Base-by-base conservation (phyloP, 2,888 invertebrate genomes). In the Aphrophora alni region DNA sequence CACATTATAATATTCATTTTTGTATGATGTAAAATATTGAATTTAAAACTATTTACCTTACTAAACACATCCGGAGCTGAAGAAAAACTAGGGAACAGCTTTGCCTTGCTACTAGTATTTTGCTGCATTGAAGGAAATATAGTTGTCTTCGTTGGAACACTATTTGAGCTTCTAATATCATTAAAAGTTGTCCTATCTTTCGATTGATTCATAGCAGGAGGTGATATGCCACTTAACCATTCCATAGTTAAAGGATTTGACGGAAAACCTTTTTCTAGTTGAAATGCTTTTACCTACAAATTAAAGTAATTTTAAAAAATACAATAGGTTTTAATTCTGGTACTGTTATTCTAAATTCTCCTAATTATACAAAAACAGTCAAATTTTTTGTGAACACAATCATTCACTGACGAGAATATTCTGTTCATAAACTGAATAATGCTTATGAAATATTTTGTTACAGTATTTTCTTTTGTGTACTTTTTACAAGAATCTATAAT, bases 181-280 rank as follows among this genome's bases (percentile, higher is more conserved):
- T 8, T 33, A 10, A 33, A n/a, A 7, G 12, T 27, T 73, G 73
- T 12, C 17, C 4, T 38, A 21, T 74, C 74, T 8, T 87, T 86
- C 44, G 85, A 84, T 27, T 86, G 82, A 74, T 86, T 84, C 83
- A 87, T 88, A 80, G 88, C 88, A 78, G 87, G 88, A n/a, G 90
- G 87, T 80, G 90, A 87, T 69, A 88, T 89, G 83, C 85, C 87
- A 89, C 92, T 92, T 0, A 97, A 87, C 93, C 95, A 95, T 86
- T 93, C 91, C 27, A 97, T 88, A 83, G 90, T 91, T 68, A 97
- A 86, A 0, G 95, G 95, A 89, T 95, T 96, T 14, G 90, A 89
- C 59, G 92, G 87, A 78, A 93, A 88, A 76, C 95, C 95, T 71
- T 88, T 88, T 87, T 93, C 93, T 83, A 89, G 88, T 82, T 89